These are phyloP conservation scores for Telenomus remus DNA, from an alignment of 1,140 invertebrate species.

Conservation along the genomic window DNA sequence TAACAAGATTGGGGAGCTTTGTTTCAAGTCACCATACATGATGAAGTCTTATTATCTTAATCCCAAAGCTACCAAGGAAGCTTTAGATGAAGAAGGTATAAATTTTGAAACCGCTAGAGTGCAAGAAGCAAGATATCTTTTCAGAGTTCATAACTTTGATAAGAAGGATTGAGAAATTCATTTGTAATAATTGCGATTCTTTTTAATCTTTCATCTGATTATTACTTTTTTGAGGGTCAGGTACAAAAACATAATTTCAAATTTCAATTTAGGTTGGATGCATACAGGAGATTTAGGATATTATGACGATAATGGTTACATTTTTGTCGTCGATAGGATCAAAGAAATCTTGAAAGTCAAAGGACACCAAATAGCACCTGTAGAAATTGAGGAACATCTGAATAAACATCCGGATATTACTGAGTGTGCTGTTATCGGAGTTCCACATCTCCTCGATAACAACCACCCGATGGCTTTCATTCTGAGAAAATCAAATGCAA, in stretches of 20 bases:
- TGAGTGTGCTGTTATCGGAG: conserved; percentile 72
- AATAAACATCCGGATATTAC: conserved; percentile 24
- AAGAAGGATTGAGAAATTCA: no score
- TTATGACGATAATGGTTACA: conserved; percentile 72
- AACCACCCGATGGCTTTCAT: conserved; percentile 82
- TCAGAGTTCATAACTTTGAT: no score
- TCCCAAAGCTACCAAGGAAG: conserved; percentile 39
- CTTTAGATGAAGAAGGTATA: conserved; percentile 72
- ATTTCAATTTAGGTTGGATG: conserved; percentile 73
- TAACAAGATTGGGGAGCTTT: conserved; percentile 75
- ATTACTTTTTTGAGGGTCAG: no score
- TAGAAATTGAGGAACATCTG: conserved; percentile 76
- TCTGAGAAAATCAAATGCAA: conserved; percentile 6
- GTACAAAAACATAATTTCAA: no score
- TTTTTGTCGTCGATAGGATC: conserved; percentile 78
- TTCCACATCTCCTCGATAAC: conserved; percentile 77
- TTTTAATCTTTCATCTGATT: no score
- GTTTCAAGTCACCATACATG: conserved; percentile 63
- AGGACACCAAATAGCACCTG: conserved; percentile 77
- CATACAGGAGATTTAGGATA: conserved; percentile 78
- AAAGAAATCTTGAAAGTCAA: conserved; percentile 80
- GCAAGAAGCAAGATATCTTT: no score
- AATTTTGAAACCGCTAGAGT: no score
- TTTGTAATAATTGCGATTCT: no score
- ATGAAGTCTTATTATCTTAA: conserved; percentile 75